Evolutionary conservation across 2,888 invertebrate genomes (phyloP).

Genomic region (Thereva nobilitata): DNA sequence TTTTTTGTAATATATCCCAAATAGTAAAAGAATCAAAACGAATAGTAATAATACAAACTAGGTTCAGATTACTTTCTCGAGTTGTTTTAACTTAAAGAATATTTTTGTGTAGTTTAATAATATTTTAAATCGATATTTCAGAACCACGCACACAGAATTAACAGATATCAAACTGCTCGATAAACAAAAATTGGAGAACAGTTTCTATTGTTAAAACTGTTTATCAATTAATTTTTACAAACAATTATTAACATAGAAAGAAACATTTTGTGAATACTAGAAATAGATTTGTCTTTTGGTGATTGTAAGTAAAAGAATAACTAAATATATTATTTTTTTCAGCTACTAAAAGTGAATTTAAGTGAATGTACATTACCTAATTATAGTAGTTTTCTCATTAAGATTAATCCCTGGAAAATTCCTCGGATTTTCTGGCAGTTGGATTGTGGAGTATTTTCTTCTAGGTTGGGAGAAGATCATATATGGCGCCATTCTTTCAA

Average conservation of each 20-base stretch:
- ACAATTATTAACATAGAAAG: neutral
- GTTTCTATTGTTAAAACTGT: neutral
- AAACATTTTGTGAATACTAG: neutral
- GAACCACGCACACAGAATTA: neutral
- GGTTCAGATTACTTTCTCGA: too few relatives aligned
- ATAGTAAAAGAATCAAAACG: too few relatives aligned
- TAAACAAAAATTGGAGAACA: neutral
- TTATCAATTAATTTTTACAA: neutral
- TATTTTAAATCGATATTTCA: neutral
- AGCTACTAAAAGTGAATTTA: conserved; percentile 2
- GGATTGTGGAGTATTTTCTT: conserved; percentile 12
- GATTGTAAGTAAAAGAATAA: too few relatives aligned
- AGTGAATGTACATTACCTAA: conserved; percentile 14
- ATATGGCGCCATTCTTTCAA: conserved; percentile 41
- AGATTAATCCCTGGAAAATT: conserved; percentile 8
- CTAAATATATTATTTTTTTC: neutral
- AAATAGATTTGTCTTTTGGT: too few relatives aligned
- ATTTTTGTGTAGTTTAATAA: too few relatives aligned
- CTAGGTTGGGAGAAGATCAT: conserved; percentile 14
- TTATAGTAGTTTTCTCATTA: conserved; percentile 7
- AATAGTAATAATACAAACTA: too few relatives aligned
- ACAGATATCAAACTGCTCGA: neutral
- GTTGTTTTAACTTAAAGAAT: too few relatives aligned
- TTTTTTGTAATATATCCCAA: too few relatives aligned
- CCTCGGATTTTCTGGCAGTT: conserved; percentile 11